These are phyloP conservation scores for Cladopsammia gracilis DNA, from an alignment of 64 coral and sea anemone genomes.

Conservation along the genomic window DNA sequence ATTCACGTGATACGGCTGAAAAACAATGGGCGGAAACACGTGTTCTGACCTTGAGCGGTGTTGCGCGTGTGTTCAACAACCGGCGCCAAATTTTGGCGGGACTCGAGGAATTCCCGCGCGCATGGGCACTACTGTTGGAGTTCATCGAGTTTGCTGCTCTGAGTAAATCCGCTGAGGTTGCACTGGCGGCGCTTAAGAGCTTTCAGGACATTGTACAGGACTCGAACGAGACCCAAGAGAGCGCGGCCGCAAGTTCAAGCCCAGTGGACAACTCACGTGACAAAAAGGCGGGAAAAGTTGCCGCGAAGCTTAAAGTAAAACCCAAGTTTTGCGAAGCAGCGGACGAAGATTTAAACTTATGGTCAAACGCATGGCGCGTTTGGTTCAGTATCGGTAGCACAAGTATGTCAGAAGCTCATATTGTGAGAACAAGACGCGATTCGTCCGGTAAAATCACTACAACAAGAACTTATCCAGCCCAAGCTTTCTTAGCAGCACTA, in stretches of 20 bases:
- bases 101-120: constrained; percentile 91
- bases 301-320: constrained; percentile 83
- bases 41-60: constrained; percentile 88
- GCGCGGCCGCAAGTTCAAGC: constrained; percentile 7
- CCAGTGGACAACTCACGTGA: constrained; percentile 26
- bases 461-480: constrained; percentile 71
- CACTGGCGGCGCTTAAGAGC: constrained; percentile 93
- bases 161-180: constrained; percentile 96
- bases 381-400: constrained; percentile 93
- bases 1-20: constrained; percentile 96
- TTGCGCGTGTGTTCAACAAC: constrained; percentile 98
- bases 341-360: constrained; percentile 93
- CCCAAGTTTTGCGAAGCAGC: constrained; percentile 96
- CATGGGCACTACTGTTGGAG: constrained; percentile 90
- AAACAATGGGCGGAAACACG: constrained; percentile 98
- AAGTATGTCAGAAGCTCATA: constrained; percentile 53
- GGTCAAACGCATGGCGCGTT: constrained; percentile 93
- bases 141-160: constrained; percentile 93
- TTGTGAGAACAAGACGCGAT: constrained; percentile 76
- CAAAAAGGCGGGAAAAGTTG: constrained; percentile 53
- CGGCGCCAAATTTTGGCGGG: constrained; percentile 90
- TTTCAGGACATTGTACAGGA: constrained; percentile 98
- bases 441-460: constrained; percentile 80
- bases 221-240: constrained; percentile 45
- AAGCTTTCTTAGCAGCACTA: constrained; percentile 84